Percentiles rank a stretch among this genome's conserved stretches.
These are phyloP conservation scores for Amblyopsis rosae DNA, from an alignment of 2,113 vertebrate species.

Conservation along the genomic window DNA sequence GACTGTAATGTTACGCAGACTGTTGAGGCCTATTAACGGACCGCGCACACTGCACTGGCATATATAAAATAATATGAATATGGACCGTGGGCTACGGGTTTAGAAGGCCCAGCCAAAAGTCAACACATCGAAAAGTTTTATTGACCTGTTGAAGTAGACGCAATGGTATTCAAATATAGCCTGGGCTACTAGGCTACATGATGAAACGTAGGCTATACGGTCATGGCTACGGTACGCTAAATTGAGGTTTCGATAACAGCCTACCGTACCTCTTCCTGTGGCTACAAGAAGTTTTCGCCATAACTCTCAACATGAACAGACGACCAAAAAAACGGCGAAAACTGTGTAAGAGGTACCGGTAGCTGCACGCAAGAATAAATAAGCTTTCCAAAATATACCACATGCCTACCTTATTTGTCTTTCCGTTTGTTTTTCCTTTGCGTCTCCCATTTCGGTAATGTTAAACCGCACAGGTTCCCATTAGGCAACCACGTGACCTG, in stretches of 20 bases:
- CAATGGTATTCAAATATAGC: too few relatives aligned
- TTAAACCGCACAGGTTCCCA: conserved; percentile 44
- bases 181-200: background rate
- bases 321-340: too few relatives aligned
- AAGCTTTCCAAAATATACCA: background rate
- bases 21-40: background rate
- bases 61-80: background rate
- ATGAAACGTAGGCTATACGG: too few relatives aligned
- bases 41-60: background rate
- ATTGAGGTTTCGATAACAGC: background rate
- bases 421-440: conserved; percentile 2
- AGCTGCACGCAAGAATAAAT: too few relatives aligned
- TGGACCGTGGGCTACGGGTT: background rate
- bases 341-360: too few relatives aligned
- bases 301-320: background rate
- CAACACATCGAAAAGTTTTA: background rate
- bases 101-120: background rate
- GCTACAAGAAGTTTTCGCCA: conserved; percentile 13
- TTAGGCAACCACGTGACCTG: conserved; percentile 53
- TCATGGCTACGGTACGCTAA: too few relatives aligned
- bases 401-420: conserved; percentile 42
- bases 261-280: background rate
- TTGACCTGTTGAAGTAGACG: background rate
- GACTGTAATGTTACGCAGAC: background rate
- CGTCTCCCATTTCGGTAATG: conserved; percentile 33